Conservation (phyloP, 2,797 vertebrate genomes). For the Acestrorhynchus altus region DNA sequence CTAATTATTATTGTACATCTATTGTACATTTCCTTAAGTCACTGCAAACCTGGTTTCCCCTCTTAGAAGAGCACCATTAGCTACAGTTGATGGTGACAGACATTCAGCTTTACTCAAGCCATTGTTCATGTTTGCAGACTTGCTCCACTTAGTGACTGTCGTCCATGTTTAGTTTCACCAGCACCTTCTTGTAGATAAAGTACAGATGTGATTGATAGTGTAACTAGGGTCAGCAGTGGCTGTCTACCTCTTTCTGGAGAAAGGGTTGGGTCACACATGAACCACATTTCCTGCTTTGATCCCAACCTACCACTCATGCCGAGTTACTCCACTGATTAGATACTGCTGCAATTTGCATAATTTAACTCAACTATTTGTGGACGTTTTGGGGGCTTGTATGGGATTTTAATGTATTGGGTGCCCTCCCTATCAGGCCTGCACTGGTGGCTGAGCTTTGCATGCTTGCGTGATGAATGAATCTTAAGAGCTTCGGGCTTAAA, state of each 20-base stretch:
- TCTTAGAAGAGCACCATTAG: too few species aligned
- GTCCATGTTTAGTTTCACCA: constrained; percentile 45
- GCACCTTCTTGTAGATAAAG: constrained; percentile 54
- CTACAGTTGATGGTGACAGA: too few species aligned
- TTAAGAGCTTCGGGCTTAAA: constrained; percentile 56
- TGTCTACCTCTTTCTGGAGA: constrained; percentile 19
- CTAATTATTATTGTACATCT: too few species aligned
- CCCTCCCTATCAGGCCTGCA: background rate
- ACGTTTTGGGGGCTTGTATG: constrained; percentile 4
- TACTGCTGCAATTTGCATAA: constrained; percentile 60
- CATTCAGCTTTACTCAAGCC: background rate
- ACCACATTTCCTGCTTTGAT: constrained; percentile 67
- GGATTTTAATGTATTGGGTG: background rate
- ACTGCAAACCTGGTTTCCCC: too few species aligned
- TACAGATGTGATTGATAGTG: constrained; percentile 43
- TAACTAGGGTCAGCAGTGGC: constrained; percentile 42
- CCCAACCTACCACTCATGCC: constrained; percentile 59
- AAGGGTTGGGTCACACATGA: constrained; percentile 41
- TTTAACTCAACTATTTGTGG: constrained; percentile 48
- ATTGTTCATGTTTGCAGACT: background rate
- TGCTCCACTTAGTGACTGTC: constrained; percentile 5
- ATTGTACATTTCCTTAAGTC: too few species aligned
- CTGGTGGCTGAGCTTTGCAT: constrained; percentile 12
- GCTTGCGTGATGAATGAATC: constrained; percentile 62
- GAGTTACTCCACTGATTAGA: constrained; percentile 68